A percentile compares a stretch with the other conserved stretches of the same genome.
These are phyloP conservation scores for Papilio polytes DNA, from an alignment of 1,140 invertebrate genomes.

Conservation along the genomic window DNA sequence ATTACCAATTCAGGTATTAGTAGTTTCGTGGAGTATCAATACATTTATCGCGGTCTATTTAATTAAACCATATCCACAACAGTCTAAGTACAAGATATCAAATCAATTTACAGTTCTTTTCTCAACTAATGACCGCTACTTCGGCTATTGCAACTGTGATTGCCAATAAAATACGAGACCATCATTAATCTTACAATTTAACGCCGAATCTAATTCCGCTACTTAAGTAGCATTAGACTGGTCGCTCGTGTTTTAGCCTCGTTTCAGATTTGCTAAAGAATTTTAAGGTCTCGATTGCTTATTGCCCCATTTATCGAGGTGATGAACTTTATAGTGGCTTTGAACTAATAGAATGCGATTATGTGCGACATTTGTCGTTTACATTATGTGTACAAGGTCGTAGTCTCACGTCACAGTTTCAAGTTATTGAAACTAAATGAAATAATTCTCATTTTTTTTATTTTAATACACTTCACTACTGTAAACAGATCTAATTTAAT, in stretches of 20 bases:
- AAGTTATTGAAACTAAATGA: slow-evolving; percentile 41
- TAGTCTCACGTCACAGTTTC: slow-evolving; percentile 50
- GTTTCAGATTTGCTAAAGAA: slow-evolving; percentile 30
- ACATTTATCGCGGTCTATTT: slow-evolving; percentile 6
- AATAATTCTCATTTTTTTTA: slow-evolving; percentile 35
- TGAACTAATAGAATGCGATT: slow-evolving; percentile 76
- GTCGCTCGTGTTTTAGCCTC: slow-evolving; percentile 27
- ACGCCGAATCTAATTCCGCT: slow-evolving; percentile 37
- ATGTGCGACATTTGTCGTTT: slow-evolving; percentile 65
- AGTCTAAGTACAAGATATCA: background rate
- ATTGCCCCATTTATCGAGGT: slow-evolving; percentile 63
- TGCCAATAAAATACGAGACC: slow-evolving; percentile 37
- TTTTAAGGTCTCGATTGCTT: slow-evolving; percentile 46
- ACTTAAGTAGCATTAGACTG: slow-evolving; percentile 26
- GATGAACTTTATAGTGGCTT: slow-evolving; percentile 75
- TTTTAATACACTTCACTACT: background rate
- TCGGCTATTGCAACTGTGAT: background rate
- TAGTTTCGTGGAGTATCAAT: background rate
- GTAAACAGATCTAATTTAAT: background rate
- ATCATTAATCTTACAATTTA: slow-evolving; percentile 39
- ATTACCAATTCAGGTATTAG: too few species aligned
- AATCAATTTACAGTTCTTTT: slow-evolving; percentile 34
- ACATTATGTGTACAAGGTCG: slow-evolving; percentile 60
- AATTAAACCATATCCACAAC: background rate
- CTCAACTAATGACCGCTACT: slow-evolving; percentile 17